phyloP scores from a whole-genome alignment of 2,797 vertebrate genomes.

The Takifugu rubripes region DNA sequence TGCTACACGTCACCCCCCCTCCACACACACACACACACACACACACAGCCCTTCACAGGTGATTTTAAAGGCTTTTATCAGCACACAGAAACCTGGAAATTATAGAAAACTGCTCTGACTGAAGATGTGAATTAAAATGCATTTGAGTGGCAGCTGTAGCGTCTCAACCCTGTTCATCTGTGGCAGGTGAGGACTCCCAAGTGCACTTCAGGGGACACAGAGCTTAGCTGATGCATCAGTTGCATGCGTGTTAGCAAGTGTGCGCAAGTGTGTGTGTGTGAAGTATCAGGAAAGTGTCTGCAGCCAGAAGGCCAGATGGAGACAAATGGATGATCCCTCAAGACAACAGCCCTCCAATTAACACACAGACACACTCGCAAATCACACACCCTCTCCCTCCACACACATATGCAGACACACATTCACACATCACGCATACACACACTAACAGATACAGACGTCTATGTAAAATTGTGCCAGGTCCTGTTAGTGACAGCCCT shows the following conservation, averaged over 20 bases:
- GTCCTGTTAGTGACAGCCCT: no score
- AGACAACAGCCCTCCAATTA: constrained; percentile 68
- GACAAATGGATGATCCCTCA: constrained; percentile 69
- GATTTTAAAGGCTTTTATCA: constrained; percentile 40
- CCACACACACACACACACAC: no score
- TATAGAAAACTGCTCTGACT: constrained; percentile 15
- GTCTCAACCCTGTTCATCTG: constrained; percentile 17
- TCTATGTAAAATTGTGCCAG: neutral
- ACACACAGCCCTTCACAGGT: constrained; percentile 18
- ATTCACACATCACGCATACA: neutral
- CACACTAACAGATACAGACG: neutral
- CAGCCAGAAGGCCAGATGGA: constrained; percentile 70
- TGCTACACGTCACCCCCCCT: constrained; percentile 10
- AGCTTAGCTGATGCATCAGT: constrained; percentile 11
- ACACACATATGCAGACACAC: constrained; percentile 9
- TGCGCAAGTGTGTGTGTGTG: constrained; percentile 14
- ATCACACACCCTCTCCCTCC: constrained; percentile 39
- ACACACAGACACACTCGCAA: constrained; percentile 59
- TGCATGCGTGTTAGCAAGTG: constrained; percentile 4
- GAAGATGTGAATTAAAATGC: constrained; percentile 42
- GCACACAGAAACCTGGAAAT: constrained; percentile 21
- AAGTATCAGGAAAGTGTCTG: constrained; percentile 37
- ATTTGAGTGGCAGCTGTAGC: constrained; percentile 20
- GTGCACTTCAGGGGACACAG: neutral
- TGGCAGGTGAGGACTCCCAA: constrained; percentile 20